Evolutionary conservation across 2,113 vertebrate species (phyloP).

Genomic region (Daubentonia madagascariensis): DNA sequence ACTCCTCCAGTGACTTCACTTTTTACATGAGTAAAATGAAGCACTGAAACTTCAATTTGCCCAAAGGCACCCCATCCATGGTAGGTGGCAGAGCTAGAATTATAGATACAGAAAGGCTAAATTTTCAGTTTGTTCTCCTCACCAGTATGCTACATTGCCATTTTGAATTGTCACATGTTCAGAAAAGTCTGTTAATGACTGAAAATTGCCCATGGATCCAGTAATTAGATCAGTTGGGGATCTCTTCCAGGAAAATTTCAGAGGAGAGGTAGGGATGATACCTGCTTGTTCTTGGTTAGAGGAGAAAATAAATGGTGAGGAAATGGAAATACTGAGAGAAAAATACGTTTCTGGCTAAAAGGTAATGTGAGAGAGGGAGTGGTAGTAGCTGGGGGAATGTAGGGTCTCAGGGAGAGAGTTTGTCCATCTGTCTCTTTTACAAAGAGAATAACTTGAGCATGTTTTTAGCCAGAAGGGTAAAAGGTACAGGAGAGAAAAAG

Average conservation of each 20-base stretch:
- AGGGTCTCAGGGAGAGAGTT: background rate
- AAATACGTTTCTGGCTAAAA: background rate
- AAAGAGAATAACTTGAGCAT: background rate
- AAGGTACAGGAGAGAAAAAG: background rate
- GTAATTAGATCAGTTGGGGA: background rate
- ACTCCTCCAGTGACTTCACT: background rate
- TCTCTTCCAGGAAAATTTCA: background rate
- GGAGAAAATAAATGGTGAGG: background rate
- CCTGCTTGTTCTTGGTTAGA: background rate
- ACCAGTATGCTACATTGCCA: background rate
- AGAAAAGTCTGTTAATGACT: background rate
- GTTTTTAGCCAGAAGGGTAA: background rate
- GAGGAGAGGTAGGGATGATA: background rate
- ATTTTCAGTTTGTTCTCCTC: background rate
- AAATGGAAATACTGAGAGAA: slow-evolving; percentile 13
- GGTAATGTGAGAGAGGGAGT: background rate
- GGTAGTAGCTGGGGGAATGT: background rate
- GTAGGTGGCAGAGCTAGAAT: background rate
- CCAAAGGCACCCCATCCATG: background rate
- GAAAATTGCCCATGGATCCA: background rate
- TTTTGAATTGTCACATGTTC: background rate
- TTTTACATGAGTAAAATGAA: background rate
- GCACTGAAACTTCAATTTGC: background rate
- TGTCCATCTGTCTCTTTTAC: background rate
- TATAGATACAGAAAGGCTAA: background rate